These are phyloP conservation scores for Lysandra bellargus DNA, from an alignment of 2,888 invertebrate species.

Conservation along the genomic window DNA sequence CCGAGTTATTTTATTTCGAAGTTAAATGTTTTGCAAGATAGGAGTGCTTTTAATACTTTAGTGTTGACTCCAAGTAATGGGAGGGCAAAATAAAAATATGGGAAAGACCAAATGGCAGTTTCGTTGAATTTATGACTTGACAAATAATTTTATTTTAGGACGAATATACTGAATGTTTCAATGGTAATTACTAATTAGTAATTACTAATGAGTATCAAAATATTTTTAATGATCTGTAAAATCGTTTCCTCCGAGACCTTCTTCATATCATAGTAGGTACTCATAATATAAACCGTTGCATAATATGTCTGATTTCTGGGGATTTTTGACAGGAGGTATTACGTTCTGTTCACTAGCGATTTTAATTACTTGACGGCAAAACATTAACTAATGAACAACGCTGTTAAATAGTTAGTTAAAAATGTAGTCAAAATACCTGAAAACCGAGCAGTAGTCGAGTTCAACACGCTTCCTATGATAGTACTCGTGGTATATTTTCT, in stretches of 20 bases:
- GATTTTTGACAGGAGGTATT: no score
- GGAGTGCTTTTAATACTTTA: slow-evolving; percentile 25
- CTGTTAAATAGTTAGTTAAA: no score
- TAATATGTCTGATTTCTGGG: no score
- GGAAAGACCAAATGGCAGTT: not conserved
- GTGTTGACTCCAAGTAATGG: slow-evolving; percentile 18
- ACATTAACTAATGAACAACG: no score
- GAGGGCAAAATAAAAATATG: not conserved
- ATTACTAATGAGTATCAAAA: no score
- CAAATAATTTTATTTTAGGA: not conserved
- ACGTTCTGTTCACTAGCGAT: no score
- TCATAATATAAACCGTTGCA: no score
- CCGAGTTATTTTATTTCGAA: slow-evolving; percentile 26
- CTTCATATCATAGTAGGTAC: no score
- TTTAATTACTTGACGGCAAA: no score
- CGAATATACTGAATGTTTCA: not conserved
- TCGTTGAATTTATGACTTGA: not conserved
- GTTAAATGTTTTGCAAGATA: slow-evolving; percentile 33
- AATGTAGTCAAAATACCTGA: not conserved
- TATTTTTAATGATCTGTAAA: no score
- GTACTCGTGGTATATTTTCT: not conserved
- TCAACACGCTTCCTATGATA: not conserved
- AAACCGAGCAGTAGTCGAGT: not conserved
- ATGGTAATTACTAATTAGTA: no score
- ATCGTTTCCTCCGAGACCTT: no score